Percentiles rank a stretch among this genome's conserved stretches.
Conservation (phyloP, 2,113 vertebrate species). For the Erythrolamprus reginae region DNA sequence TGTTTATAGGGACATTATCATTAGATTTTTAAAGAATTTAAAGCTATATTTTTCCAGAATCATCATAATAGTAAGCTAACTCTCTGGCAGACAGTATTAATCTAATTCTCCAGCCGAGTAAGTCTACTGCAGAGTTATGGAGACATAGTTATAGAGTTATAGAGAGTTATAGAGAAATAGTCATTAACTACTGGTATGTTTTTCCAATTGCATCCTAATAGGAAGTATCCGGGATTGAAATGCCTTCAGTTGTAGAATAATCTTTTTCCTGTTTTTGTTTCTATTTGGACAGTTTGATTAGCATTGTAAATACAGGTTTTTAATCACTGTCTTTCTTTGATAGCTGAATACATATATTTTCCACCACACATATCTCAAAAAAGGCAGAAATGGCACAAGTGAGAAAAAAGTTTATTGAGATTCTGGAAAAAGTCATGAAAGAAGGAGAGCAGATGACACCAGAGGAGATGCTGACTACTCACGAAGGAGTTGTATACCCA, state of each 20-base stretch:
- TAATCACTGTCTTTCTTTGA: too few species aligned
- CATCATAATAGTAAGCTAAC: neutral
- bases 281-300: neutral
- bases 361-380: neutral
- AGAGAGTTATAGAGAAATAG: neutral
- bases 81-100: too few species aligned
- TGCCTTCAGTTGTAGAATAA: neutral
- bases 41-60: neutral
- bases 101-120: neutral
- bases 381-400: neutral
- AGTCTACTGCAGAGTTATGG: too few species aligned
- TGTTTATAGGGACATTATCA: too few species aligned
- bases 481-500: constrained; percentile 30
- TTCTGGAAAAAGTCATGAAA: neutral
- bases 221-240: neutral
- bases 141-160: too few species aligned
- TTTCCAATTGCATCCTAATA: neutral
- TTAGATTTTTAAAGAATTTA: neutral
- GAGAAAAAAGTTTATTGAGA: neutral
- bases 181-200: neutral
- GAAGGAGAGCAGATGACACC: neutral
- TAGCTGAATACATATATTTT: neutral
- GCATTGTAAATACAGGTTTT: too few species aligned
- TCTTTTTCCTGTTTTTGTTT: neutral
- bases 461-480: constrained; percentile 35